phyloP scores from a whole-genome alignment of 35 echinoderm and acorn worm species.

The Ophiothrix spiculata region DNA sequence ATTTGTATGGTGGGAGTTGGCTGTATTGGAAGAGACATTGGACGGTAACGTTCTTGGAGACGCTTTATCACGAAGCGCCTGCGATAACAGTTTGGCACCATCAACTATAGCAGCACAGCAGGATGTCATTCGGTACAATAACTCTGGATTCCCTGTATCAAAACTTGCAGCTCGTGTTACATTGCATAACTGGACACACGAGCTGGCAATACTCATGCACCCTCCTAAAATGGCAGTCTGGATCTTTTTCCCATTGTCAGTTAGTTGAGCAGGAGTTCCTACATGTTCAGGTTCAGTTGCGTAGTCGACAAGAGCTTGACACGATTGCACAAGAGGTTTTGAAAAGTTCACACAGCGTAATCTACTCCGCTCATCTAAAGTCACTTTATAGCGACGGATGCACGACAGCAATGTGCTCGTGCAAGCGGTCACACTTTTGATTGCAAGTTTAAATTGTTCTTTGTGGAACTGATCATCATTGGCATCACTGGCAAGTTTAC shows the following conservation, averaged over 20 bases:
- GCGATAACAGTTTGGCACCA: constrained; percentile 72
- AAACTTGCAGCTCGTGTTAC: constrained; percentile 58
- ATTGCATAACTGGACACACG: constrained; percentile 76
- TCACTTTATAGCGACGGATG: constrained; percentile 74
- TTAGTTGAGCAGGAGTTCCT: constrained; percentile 65
- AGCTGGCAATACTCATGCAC: constrained; percentile 95
- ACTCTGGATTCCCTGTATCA: constrained; percentile 58
- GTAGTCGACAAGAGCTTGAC: constrained; percentile 86
- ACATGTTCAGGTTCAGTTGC: constrained; percentile 90
- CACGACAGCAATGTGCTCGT: constrained; percentile 75
- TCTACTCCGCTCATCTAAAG: constrained; percentile 77
- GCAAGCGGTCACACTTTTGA: constrained; percentile 95
- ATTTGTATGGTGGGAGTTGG: constrained; percentile 27
- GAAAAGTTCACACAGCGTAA: constrained; percentile 77
- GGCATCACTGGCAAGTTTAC: constrained; percentile 94
- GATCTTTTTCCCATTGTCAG: constrained; percentile 58
- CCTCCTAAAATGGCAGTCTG: constrained; percentile 89
- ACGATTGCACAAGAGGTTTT: constrained; percentile 98
- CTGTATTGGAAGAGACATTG: constrained; percentile 31
- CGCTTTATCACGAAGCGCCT: constrained; percentile 76
- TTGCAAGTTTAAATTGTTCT: constrained; percentile 88
- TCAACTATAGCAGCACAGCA: constrained; percentile 87
- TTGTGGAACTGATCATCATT: constrained; percentile 87
- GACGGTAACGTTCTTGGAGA: constrained; percentile 69
- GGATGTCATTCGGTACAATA: constrained; percentile 50